A percentile compares a stretch with the other conserved stretches of the same genome.
phyloP scores from a whole-genome alignment of 2,113 vertebrate species.

The Pionites leucogaster region DNA sequence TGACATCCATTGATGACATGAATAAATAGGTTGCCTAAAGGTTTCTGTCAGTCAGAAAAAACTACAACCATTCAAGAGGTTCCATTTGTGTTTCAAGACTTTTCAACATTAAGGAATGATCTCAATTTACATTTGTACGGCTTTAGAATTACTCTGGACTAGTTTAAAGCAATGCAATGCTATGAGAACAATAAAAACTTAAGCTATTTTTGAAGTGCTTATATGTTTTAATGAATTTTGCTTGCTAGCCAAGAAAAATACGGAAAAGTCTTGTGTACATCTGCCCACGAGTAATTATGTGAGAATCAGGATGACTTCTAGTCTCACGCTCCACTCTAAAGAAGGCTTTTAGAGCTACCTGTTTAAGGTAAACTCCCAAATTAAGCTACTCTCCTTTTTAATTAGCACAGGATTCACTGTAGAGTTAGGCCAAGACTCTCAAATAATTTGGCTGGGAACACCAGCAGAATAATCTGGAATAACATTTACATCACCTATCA shows the following conservation, averaged over 20 bases:
- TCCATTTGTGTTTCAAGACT: background rate
- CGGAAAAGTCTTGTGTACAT: background rate
- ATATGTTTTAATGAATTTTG: background rate
- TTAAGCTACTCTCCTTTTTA: background rate
- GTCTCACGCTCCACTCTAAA: background rate
- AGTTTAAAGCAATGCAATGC: background rate
- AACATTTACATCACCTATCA: background rate
- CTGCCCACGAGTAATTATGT: background rate
- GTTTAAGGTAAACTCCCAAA: background rate
- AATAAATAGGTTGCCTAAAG: background rate
- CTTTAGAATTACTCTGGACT: background rate
- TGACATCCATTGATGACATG: background rate
- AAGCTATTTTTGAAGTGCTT: background rate
- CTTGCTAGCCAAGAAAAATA: background rate
- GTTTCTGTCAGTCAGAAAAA: background rate
- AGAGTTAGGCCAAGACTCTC: background rate
- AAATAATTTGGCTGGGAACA: background rate
- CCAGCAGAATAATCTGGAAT: background rate
- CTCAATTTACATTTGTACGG: background rate
- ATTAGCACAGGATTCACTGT: background rate
- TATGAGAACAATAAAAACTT: background rate
- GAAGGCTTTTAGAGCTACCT: background rate
- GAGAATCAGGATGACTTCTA: background rate
- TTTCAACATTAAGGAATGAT: background rate
- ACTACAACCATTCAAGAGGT: background rate